A percentile compares a stretch with the other conserved stretches of the same genome.
These are phyloP conservation scores for Oplegnathus fasciatus DNA, from an alignment of 2,113 vertebrate genomes.

Conservation along the genomic window DNA sequence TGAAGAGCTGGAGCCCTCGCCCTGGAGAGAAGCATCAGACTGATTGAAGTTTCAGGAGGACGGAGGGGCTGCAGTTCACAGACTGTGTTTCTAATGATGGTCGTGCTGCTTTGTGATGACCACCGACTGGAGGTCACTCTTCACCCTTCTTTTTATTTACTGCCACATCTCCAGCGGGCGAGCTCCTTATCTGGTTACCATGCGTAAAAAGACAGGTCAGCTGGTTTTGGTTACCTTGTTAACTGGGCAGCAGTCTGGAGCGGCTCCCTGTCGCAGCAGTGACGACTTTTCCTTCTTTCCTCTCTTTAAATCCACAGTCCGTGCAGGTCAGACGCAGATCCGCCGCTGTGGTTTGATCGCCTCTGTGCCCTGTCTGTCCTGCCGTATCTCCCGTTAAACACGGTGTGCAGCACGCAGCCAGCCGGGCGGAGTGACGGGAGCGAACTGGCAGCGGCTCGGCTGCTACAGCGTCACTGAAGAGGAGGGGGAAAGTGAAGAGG, in stretches of 20 bases:
- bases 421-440: slow-evolving; percentile 38
- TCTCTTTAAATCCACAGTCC: slow-evolving; percentile 48
- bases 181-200: slow-evolving; percentile 11
- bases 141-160: background rate
- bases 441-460: slow-evolving; percentile 41
- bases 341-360: background rate
- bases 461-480: slow-evolving; percentile 52
- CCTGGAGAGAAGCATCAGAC: slow-evolving; percentile 5
- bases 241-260: slow-evolving; percentile 29
- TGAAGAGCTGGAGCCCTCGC: background rate
- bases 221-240: slow-evolving; percentile 45
- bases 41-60: slow-evolving; percentile 36
- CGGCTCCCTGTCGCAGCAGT: slow-evolving; percentile 31
- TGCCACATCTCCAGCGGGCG: background rate
- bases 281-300: background rate
- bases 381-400: slow-evolving; percentile 1
- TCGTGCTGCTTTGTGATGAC: slow-evolving; percentile 13
- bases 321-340: background rate
- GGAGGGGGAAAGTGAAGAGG: slow-evolving; percentile 8
- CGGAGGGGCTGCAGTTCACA: slow-evolving; percentile 3
- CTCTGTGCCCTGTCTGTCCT: background rate
- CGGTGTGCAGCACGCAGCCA: slow-evolving; percentile 44
- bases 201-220: slow-evolving; percentile 22
- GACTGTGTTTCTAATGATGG: background rate
- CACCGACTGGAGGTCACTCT: slow-evolving; percentile 19